Evolutionary conservation across 2,113 vertebrate genomes (phyloP), one percentile per base, ranked within the genome.

Genomic region (Pluvianellus socialis): DNA sequence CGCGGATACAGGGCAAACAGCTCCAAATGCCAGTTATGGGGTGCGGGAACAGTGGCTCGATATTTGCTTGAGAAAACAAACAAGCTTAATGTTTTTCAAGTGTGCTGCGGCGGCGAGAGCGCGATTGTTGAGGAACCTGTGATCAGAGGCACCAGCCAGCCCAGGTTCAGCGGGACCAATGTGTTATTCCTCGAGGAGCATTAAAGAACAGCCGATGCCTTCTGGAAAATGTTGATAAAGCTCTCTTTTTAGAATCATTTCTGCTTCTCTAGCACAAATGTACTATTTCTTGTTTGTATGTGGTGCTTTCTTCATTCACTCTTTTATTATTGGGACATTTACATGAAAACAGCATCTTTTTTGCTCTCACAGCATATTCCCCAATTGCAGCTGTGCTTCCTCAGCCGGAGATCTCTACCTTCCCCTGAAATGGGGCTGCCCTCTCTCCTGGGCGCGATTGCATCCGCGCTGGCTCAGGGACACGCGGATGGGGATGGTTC

Each of bases 221-320:
- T 75, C 92, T 97, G 95, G 92, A 95, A 96, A 71, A 11, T 13
- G 65, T 94, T 90, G 96, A 94, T 97, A 94, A 95, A 96, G 77
- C 88, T 63, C 75, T 67, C 96, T 85, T 90, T 95, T 96, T 87
- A 82, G 81, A 76, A 56, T 30, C 5, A 44, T 92, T 96, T 97
- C 55, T 96, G 94, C 96, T 95, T 96, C 92, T 68, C 42, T 2
- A 92, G 95, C 92, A 96, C 81, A 97, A 95, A 95, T 21, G 49
- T 22, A 47, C 75, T 68, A 68, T 58, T 81, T 61, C 77, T 90
- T 90, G 86, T 94, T 96, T 84, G 88, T 73, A 28, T 86, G 33
- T 71, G 30, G 58, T 70, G 91, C 90, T 79, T 94, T 94, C 95
- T 92, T 93, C 91, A 59, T 77, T 93, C 83, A 7, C 88, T 65